Conservation (phyloP, 2,797 vertebrate species). For the Eulemur coronatus region DNA sequence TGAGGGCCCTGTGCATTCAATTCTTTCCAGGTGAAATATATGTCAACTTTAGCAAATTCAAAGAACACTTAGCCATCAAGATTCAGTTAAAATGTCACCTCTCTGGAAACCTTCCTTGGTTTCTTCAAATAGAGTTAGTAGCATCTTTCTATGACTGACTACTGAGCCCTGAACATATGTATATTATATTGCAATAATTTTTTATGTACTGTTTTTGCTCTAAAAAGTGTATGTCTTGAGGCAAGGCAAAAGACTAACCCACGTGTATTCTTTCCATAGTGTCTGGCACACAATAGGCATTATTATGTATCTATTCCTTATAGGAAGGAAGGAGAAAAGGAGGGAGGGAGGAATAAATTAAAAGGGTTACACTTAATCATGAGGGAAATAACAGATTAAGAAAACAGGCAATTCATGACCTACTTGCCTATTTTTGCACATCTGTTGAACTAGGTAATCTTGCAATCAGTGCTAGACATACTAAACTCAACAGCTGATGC, state of each 20-base stretch:
- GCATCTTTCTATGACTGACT: background rate
- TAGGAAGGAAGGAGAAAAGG: background rate
- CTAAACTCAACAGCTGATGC: background rate
- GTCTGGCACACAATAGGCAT: background rate
- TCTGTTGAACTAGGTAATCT: background rate
- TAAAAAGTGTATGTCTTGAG: background rate
- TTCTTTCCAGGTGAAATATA: background rate
- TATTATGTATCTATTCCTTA: background rate
- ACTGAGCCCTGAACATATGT: background rate
- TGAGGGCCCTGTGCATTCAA: rapidly evolving
- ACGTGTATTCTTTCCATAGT: background rate
- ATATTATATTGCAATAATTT: background rate
- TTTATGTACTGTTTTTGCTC: background rate
- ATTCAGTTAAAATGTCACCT: background rate
- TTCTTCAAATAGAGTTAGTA: background rate
- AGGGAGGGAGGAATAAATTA: background rate
- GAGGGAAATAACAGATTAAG: background rate
- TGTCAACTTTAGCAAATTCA: background rate
- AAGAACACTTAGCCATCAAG: background rate
- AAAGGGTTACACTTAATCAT: background rate
- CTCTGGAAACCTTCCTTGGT: background rate
- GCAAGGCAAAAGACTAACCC: background rate
- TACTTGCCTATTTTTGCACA: background rate
- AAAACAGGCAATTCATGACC: background rate
- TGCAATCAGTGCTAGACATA: background rate